These are phyloP conservation scores for Dendronephthya gigantea DNA, from an alignment of 64 coral and sea anemone species.

Conservation along the genomic window DNA sequence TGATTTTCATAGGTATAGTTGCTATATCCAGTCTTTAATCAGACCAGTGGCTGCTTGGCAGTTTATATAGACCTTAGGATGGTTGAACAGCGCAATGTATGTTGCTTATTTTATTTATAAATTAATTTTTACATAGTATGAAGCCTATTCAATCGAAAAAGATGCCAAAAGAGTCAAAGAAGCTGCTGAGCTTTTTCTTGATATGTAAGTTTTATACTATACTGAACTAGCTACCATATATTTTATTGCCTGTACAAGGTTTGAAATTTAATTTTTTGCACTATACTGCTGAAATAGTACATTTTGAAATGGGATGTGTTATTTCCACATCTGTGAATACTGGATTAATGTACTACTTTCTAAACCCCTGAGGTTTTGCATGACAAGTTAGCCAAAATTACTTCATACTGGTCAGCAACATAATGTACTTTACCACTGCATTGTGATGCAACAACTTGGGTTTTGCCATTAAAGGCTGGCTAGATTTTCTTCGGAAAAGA, in stretches of 20 bases:
- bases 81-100: not conserved
- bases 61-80: too few species aligned
- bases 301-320: too few species aligned
- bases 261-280: not conserved
- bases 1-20: too few species aligned
- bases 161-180: constrained; percentile 68
- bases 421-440: too few species aligned
- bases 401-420: too few species aligned
- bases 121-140: constrained; percentile 53
- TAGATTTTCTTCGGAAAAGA: constrained; percentile 59
- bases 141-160: constrained; percentile 87
- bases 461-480: constrained; percentile 34
- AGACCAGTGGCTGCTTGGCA: too few species aligned
- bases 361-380: too few species aligned
- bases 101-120: not conserved
- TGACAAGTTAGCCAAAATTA: too few species aligned
- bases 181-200: constrained; percentile 76
- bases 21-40: constrained; percentile 11
- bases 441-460: not conserved
- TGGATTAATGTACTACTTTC: too few species aligned
- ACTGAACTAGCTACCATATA: too few species aligned
- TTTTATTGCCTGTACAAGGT: too few species aligned
- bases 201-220: constrained; percentile 59
- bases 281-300: not conserved
- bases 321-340: not conserved